These are phyloP conservation scores for Rhopalosiphum maidis DNA, from an alignment of 1,140 invertebrate species.

Conservation along the genomic window DNA sequence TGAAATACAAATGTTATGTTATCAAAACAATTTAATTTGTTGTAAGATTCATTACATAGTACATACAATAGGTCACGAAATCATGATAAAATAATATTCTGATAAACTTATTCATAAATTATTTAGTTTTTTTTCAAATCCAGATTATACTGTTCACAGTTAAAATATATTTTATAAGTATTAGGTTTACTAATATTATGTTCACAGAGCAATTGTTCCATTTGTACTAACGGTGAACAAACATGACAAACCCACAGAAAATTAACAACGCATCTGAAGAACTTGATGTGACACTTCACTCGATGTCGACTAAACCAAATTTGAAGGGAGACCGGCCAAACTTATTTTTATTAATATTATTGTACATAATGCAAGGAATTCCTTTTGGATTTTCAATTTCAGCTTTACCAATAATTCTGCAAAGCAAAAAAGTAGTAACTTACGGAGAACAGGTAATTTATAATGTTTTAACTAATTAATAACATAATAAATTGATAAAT, in stretches of 20 bases:
- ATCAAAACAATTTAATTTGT: background rate
- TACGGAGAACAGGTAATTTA: conserved; percentile 26
- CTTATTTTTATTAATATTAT: conserved; percentile 16
- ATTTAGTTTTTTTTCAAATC: background rate
- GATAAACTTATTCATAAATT: background rate
- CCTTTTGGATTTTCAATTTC: background rate
- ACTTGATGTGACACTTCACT: background rate
- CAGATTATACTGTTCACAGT: background rate
- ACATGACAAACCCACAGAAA: background rate
- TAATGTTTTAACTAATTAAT: background rate
- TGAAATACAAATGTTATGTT: background rate
- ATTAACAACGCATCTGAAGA: background rate
- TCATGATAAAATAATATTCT: conserved; percentile 1
- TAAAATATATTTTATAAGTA: background rate
- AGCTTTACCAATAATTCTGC: conserved; percentile 35
- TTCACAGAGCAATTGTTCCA: background rate
- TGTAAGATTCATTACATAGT: background rate
- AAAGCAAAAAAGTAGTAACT: background rate
- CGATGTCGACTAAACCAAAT: background rate
- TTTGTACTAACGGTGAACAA: background rate
- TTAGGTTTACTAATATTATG: background rate
- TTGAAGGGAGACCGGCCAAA: conserved; percentile 3
- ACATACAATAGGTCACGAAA: background rate
- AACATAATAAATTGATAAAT: background rate
- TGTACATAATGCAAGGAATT: conserved; percentile 31